Percentiles rank a stretch among this genome's conserved stretches.
These are phyloP conservation scores for Ramazzottius varieornatus DNA, from an alignment of 2,888 invertebrate species.

Conservation along the genomic window DNA sequence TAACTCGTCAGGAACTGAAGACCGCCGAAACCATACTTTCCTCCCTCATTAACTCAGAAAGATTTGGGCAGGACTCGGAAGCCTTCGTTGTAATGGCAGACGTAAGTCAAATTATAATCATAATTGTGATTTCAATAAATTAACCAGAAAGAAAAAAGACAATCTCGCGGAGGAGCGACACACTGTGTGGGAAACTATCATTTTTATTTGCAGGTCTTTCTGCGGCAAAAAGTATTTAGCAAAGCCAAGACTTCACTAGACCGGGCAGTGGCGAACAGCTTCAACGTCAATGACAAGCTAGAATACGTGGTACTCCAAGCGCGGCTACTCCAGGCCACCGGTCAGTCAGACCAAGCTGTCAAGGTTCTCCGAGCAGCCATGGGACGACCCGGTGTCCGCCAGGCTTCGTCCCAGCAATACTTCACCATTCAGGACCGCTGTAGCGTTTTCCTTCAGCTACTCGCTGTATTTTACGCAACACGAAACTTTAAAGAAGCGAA, in stretches of 20 bases:
- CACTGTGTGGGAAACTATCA: too few relatives aligned
- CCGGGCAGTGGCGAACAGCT: not conserved
- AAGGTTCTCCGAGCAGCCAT: not conserved
- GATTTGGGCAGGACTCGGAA: not conserved
- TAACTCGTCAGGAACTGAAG: too few relatives aligned
- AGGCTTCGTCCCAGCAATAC: not conserved
- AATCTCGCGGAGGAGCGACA: too few relatives aligned
- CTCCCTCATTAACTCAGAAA: not conserved
- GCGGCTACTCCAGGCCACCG: not conserved
- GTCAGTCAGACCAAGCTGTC: not conserved
- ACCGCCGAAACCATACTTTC: too few relatives aligned
- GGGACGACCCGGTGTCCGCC: not conserved
- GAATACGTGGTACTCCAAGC: not conserved
- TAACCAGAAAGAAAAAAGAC: not conserved
- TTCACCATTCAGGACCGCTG: not conserved
- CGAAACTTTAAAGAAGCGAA: not conserved
- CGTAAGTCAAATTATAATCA: not conserved
- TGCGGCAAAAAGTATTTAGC: too few relatives aligned
- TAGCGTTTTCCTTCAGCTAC: not conserved
- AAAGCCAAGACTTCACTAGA: not conserved
- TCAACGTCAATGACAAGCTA: not conserved
- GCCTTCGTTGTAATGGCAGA: not conserved
- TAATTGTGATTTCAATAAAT: not conserved
- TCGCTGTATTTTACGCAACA: not conserved
- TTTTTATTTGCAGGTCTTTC: too few relatives aligned